Percentiles rank a stretch among this genome's conserved stretches.
These are phyloP conservation scores for Oenanthe oenanthe DNA, from an alignment of 2,113 vertebrate species.

Conservation along the genomic window DNA sequence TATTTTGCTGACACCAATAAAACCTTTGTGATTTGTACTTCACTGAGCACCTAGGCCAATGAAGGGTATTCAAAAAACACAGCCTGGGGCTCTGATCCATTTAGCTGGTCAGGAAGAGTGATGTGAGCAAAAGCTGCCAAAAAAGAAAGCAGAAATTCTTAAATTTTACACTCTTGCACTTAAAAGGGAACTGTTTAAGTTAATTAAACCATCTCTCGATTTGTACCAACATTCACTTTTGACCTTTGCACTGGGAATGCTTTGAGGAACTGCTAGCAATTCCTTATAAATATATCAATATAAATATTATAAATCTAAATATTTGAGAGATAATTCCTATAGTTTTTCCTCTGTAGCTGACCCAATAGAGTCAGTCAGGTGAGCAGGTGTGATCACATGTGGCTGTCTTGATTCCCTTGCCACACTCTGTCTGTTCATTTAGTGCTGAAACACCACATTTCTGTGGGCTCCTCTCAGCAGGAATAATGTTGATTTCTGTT, in stretches of 20 bases:
- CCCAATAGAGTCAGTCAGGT: not conserved
- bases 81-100: not conserved
- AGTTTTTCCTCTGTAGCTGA: not conserved
- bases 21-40: not conserved
- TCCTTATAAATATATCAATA: not conserved
- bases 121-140: not conserved
- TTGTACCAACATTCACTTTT: not conserved
- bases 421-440: not conserved
- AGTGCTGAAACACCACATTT: not conserved
- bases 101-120: not conserved
- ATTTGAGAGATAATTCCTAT: not conserved
- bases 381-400: not conserved
- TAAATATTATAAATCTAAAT: not conserved
- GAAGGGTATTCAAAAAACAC: not conserved
- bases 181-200: not conserved
- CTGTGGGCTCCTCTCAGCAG: not conserved
- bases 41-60: not conserved
- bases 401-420: not conserved
- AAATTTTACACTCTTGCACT: not conserved
- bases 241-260: not conserved
- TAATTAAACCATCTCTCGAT: not conserved
- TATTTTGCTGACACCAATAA: not conserved
- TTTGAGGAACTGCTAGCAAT: not conserved
- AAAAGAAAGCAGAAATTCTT: not conserved
- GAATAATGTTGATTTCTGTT: slow-evolving; percentile 46